Percentiles rank a stretch among this genome's conserved stretches.
phyloP scores from a whole-genome alignment of 1,140 invertebrate species.

The Heliconius congener region DNA sequence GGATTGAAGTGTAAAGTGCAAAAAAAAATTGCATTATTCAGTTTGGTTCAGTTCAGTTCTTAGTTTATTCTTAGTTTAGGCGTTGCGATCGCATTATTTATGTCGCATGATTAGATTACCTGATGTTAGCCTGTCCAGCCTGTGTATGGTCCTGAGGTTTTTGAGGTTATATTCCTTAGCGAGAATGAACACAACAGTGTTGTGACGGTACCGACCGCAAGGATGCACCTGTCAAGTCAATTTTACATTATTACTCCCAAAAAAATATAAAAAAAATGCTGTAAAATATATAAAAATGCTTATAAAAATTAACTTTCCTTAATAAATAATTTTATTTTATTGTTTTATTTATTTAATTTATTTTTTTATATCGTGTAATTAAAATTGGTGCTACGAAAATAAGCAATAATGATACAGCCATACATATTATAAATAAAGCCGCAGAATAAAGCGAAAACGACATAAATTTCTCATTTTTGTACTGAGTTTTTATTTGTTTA shows the following conservation, averaged over 20 bases:
- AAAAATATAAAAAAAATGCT: neutral
- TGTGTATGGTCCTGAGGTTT: constrained; percentile 95
- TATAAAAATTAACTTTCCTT: neutral
- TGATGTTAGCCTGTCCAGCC: constrained; percentile 95
- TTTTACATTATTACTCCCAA: constrained; percentile 28
- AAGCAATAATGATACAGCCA: constrained; percentile 27
- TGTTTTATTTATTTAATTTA: constrained; percentile 19
- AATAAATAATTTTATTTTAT: constrained; percentile 18
- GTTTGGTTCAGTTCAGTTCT: too few relatives aligned
- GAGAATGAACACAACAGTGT: constrained; percentile 97
- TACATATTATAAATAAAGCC: constrained; percentile 18
- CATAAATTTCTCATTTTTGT: neutral
- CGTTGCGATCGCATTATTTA: too few relatives aligned
- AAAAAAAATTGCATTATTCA: too few relatives aligned
- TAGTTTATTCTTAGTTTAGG: too few relatives aligned
- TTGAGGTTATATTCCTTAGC: constrained; percentile 97
- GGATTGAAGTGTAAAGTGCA: too few relatives aligned
- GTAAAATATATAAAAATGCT: neutral
- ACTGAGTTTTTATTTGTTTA: constrained; percentile 10
- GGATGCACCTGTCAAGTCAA: constrained; percentile 91
- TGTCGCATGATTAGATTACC: constrained; percentile 89
- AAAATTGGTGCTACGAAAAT: constrained; percentile 17
- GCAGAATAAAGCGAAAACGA: constrained; percentile 16
- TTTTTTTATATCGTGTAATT: constrained; percentile 19
- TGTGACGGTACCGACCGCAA: constrained; percentile 97